A percentile compares a stretch with the other conserved stretches of the same genome.
Conservation (phyloP, 2,888 invertebrate genomes). For the Brassicogethes aeneus region DNA sequence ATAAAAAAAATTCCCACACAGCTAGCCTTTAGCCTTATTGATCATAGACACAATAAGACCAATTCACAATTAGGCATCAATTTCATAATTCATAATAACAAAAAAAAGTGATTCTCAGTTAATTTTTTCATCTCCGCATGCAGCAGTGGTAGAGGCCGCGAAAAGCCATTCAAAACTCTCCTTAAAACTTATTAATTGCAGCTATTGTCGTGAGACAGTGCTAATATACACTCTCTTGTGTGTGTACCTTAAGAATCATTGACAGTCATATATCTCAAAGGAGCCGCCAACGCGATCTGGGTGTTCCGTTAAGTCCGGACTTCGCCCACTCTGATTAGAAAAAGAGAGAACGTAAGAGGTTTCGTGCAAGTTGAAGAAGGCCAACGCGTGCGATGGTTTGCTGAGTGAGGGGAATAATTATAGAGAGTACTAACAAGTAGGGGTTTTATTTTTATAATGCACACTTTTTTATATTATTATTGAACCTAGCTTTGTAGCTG, state of each 20-base stretch:
- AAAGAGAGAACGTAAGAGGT: constrained; percentile 10
- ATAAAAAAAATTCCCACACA: neutral
- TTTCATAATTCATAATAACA: neutral
- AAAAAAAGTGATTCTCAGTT: neutral
- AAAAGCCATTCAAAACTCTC: constrained; percentile 1
- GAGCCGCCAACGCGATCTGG: constrained; percentile 39
- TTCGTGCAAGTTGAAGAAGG: constrained; percentile 12
- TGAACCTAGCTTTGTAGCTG: neutral
- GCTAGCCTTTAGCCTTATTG: no score
- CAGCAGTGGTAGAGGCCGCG: neutral
- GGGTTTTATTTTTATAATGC: constrained; percentile 29
- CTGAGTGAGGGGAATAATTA: constrained; percentile 28
- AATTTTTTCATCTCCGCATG: neutral
- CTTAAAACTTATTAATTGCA: neutral
- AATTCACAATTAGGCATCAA: neutral
- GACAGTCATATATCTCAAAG: constrained; percentile 37
- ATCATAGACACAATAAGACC: neutral
- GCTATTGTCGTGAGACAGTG: constrained; percentile 3
- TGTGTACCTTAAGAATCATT: constrained; percentile 26
- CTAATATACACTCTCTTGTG: constrained; percentile 2
- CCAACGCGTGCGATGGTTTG: constrained; percentile 6
- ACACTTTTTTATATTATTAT: constrained; percentile 12
- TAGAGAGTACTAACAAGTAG: constrained; percentile 34
- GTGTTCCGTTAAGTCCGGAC: constrained; percentile 39
- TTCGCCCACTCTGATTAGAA: constrained; percentile 32